Evolutionary conservation across 2,797 vertebrate species (phyloP), one percentile per base, ranked within the genome.

Genomic region (Numenius phaeopus): DNA sequence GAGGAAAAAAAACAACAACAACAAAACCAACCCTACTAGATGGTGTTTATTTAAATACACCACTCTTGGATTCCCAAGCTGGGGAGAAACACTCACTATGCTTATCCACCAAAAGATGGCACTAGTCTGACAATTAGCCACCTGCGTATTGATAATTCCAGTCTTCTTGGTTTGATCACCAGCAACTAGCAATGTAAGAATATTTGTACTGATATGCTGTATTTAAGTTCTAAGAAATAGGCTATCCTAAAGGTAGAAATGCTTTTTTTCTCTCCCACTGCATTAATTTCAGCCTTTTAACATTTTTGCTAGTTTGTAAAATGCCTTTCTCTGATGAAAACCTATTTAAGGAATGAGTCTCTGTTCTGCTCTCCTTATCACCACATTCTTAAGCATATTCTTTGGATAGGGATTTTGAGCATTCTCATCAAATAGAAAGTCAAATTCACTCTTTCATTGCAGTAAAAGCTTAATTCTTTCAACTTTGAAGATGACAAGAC

Each of bases 41-140:
- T 27, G 18, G 42, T 18, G 29, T 14, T 91, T 47, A n/a, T 50
- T 61, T 34, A 58, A 13, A 23, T 16, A 24, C 46, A n/a, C 30
- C 47, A 18, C 13, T 61, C 26, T 20, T 4, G 5, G 34, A 59
- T 32, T 81, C 66, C 37, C 7, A 7, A 3, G 14, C 21, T 24
- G 40, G 26, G 15, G 20, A 29, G 85, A 76, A 78, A 76, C 0
- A 21, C 42, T 92, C 21, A 1, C 22, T 72, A 3, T 7, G 8
- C 16, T 85, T 73, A 79, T 49, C 55, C 47, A 73, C 64, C 86
- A 34, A 30, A 69, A 92, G 83, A 73, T 49, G 64, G 64, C 90
- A 84, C 49, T 46, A 85, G 30, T n/a, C 47, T 42, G 21, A 92
- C 44, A 89, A 57, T 14, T 5, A 64, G 37, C 17, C 26, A 10